Base-by-base conservation (phyloP, 2,888 invertebrate species). In the Caenorhabditis sp. region DNA sequence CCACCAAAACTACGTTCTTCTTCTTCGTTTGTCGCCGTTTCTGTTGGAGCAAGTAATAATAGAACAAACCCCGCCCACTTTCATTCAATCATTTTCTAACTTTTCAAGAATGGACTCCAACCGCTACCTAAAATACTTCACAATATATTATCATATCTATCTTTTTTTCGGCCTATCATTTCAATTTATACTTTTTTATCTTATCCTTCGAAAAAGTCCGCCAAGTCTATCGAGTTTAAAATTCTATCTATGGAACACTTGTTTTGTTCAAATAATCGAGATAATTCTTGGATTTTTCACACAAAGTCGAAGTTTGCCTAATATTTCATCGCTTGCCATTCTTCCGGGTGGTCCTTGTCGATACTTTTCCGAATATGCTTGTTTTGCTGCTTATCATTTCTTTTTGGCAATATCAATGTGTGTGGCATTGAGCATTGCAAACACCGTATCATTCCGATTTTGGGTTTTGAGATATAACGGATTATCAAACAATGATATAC, bases 231-330 rank as follows among this genome's bases (percentile, higher is more conserved):
- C 60, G 12, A 63, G 63, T 50, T 36, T 73, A n/a, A 73, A 73
- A 43, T 68, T 62, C n/a, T 73, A 68, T 59, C 57, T 73, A 8
- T 68, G 62, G 24, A 73, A 73, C 21, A 73, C 73, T n/a, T 58
- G 57, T 4, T 3, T 36, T 1, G 19, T 36, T 19, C 57, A 58
- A 36, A 24, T 23, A 5, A 36, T 31, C 26, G 36, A 27, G 6
- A 58, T 58, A 27, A 27, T 23, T 36, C n/a, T 58, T n/a, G 21
- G 36, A 4, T 58, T 58, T 21, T 31, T 36, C 57, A 58, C 36
- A 24, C 57, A 58, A 23, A 55, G 26, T 55, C 27, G 55, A 26
- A 55, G 26, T 17, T 26, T 24, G 26, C 55, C 43, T 3, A 43
- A 43, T 14, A 43, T 3, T 12, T 12, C 43, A 17, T 43, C 43